These are phyloP conservation scores for Synergus japonicus DNA, from an alignment of 2,888 invertebrate genomes.

Conservation along the genomic window DNA sequence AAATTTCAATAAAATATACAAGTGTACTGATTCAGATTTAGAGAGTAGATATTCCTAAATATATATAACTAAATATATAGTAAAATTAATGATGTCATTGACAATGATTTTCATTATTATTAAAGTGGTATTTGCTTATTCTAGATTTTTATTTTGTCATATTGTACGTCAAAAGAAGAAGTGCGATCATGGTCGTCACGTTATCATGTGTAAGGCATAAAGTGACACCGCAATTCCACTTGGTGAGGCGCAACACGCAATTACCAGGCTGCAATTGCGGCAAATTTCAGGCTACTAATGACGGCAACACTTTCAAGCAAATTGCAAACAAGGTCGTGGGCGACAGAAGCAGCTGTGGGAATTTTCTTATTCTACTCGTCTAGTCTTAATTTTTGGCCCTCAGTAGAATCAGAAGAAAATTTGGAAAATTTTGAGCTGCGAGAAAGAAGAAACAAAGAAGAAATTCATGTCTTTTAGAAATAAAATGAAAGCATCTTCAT, in stretches of 20 bases:
- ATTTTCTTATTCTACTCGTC: not conserved
- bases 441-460: too few relatives aligned
- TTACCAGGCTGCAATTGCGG: conserved; percentile 59
- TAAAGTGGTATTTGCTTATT: not conserved
- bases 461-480: too few relatives aligned
- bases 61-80: too few relatives aligned
- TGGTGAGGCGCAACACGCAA: conserved; percentile 6
- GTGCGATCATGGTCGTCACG: conserved; percentile 6
- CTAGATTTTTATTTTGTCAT: not conserved
- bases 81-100: too few relatives aligned
- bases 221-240: conserved; percentile 29
- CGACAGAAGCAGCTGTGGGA: conserved; percentile 39
- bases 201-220: conserved; percentile 13
- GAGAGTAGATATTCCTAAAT: too few relatives aligned
- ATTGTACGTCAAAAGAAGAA: not conserved
- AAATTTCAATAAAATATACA: too few relatives aligned
- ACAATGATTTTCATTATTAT: too few relatives aligned
- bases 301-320: conserved; percentile 60
- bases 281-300: conserved; percentile 66
- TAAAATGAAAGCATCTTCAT: too few relatives aligned
- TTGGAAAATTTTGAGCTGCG: too few relatives aligned
- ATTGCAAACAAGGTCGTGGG: conserved; percentile 67
- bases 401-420: too few relatives aligned
- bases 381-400: not conserved
- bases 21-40: too few relatives aligned